Evolutionary conservation across 2,888 invertebrate species (phyloP), one percentile per base, ranked within the genome.

Genomic region (Euclidia mi): DNA sequence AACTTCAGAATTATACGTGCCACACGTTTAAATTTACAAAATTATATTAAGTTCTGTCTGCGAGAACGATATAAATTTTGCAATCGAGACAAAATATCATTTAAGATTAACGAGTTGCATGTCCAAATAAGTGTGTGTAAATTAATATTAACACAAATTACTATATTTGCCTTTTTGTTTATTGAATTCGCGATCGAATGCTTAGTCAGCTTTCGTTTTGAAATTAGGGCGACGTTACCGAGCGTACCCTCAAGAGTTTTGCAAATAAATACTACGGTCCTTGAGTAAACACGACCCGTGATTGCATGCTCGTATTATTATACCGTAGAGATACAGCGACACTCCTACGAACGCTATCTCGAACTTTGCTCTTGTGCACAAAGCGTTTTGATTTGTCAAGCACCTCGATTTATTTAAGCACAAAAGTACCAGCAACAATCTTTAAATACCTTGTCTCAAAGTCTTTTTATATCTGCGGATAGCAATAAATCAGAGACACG

Each of bases 211-310:
- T 81, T 84, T 85, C 87, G 78, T 85, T 87, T 81, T 82, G 76
- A 84, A 91, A 90, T 90, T 87, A 89, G 87, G 83, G 79, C 81
- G 76, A 71, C 79, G 80, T 77, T 81, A 72, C 78, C 77, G 77
- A 73, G 73, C 79, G 82, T 79, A 79, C 85, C 81, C 84, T 82
- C 75, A 87, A 89, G 89, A 87, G 89, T 81, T 88, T 84, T 76
- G 87, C 85, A 91, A 91, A 91, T 91, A 91, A 91, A 91, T 88
- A 87, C 84, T 69, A 79, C 85, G 83, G 84, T 79, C 78, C 82
- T 85, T 85, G 76, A 71, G 85, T 81, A 88, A 89, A 91, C 85
- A 89, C 76, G 68, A 66, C 57, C 77, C 76, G 78, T 86, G 88
- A 90, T 90, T 90, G 85, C 84, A 79, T 47, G 50, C 28, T 20